Conservation (phyloP, 2,888 invertebrate species). For the Harmothoe impar region DNA sequence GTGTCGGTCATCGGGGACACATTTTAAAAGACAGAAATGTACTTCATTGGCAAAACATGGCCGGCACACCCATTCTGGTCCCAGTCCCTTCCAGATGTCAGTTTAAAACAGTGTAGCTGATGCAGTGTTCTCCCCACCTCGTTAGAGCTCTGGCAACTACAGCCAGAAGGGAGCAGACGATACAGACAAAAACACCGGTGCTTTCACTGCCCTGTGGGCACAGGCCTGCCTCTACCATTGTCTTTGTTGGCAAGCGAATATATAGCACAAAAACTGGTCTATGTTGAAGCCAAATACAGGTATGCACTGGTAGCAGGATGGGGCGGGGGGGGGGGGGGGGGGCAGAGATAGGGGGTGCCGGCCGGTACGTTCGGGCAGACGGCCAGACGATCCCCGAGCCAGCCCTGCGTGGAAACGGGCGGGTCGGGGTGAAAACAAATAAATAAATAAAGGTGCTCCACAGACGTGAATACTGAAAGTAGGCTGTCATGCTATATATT, state of each 20-base stretch:
- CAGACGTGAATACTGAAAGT: too few relatives aligned
- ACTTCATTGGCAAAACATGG: not conserved
- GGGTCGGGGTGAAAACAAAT: too few relatives aligned
- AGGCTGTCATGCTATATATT: too few relatives aligned
- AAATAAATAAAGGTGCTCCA: too few relatives aligned
- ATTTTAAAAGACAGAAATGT: too few relatives aligned
- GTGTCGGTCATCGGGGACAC: too few relatives aligned
- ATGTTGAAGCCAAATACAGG: not conserved
- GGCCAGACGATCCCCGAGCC: not conserved
- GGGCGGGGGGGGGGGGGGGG: not conserved
- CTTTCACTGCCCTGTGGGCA: slow-evolving; percentile 9
- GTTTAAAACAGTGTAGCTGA: not conserved
- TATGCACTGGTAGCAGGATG: not conserved
- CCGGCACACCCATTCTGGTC: too few relatives aligned
- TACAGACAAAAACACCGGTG: not conserved
- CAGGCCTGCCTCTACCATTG: not conserved
- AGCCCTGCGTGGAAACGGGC: not conserved
- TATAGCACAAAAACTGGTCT: not conserved
- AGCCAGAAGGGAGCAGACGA: not conserved
- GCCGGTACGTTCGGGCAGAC: not conserved
- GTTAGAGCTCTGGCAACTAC: not conserved
- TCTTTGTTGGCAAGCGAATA: not conserved
- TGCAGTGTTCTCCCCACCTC: not conserved
- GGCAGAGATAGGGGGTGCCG: not conserved
- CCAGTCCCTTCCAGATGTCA: not conserved